These are phyloP conservation scores for Oreochromis grahami DNA, from an alignment of 2,797 vertebrate species.

Conservation along the genomic window DNA sequence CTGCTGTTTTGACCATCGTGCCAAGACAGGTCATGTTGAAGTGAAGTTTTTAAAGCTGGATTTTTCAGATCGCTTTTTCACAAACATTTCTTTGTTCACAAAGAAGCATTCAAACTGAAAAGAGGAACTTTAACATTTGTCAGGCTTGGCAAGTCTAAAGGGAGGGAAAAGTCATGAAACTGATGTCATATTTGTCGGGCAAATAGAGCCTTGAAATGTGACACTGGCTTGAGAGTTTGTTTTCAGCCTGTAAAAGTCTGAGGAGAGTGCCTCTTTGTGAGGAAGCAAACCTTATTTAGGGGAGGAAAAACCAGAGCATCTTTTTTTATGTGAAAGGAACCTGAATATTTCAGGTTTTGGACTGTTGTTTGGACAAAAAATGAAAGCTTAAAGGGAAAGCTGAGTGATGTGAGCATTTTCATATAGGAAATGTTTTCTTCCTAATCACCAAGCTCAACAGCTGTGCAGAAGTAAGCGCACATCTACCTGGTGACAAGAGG, in stretches of 20 bases:
- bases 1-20: constrained; percentile 12
- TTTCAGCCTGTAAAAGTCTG: constrained; percentile 41
- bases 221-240: constrained; percentile 40
- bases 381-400: background rate
- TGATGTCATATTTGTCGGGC: constrained; percentile 29
- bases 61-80: background rate
- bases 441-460: background rate
- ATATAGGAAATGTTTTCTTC: background rate
- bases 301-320: background rate
- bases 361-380: background rate
- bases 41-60: background rate
- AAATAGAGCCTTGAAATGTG: constrained; percentile 55
- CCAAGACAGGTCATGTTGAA: background rate
- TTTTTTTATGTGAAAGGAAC: background rate
- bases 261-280: background rate
- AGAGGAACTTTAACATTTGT: background rate
- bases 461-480: background rate
- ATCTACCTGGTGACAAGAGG: background rate
- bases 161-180: background rate
- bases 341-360: background rate
- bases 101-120: background rate
- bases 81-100: background rate
- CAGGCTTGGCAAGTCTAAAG: background rate
- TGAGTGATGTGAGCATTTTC: background rate
- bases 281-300: background rate